Evolutionary conservation across 1,140 invertebrate species (phyloP).

Genomic region (Drosophila virilis): DNA sequence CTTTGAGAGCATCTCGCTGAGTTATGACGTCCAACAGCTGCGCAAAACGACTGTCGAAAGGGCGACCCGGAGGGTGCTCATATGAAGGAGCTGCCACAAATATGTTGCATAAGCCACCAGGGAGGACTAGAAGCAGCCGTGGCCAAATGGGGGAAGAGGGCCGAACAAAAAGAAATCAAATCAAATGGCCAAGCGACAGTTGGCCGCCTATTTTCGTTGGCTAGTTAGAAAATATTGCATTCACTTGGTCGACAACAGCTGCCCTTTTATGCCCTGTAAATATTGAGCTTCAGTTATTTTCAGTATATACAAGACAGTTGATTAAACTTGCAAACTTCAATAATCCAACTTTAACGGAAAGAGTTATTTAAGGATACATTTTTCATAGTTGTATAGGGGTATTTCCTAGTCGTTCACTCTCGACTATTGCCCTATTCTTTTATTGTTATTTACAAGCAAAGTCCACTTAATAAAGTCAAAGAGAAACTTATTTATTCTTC

Average conservation of each 20-base stretch:
- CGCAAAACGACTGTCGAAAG: constrained; percentile 57
- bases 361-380: too few species aligned
- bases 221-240: constrained; percentile 62
- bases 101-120: constrained; percentile 59
- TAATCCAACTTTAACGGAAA: too few species aligned
- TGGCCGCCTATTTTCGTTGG: constrained; percentile 29
- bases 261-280: constrained; percentile 29
- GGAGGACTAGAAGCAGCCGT: background rate
- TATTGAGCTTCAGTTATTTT: background rate
- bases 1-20: constrained; percentile 51
- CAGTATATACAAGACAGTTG: too few species aligned
- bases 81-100: constrained; percentile 51
- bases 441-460: constrained; percentile 33
- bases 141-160: background rate
- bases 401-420: background rate
- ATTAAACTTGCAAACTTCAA: too few species aligned
- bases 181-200: constrained; percentile 62
- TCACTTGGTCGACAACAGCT: constrained; percentile 24
- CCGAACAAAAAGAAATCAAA: constrained; percentile 50
- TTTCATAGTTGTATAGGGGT: background rate
- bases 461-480: constrained; percentile 30
- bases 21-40: constrained; percentile 77
- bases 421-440: background rate
- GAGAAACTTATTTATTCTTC: constrained; percentile 2
- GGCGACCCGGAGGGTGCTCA: constrained; percentile 17